Evolutionary conservation across 1,140 invertebrate genomes (phyloP), one percentile per base, ranked within the genome.

Genomic region (Caenorhabditis brenneri): DNA sequence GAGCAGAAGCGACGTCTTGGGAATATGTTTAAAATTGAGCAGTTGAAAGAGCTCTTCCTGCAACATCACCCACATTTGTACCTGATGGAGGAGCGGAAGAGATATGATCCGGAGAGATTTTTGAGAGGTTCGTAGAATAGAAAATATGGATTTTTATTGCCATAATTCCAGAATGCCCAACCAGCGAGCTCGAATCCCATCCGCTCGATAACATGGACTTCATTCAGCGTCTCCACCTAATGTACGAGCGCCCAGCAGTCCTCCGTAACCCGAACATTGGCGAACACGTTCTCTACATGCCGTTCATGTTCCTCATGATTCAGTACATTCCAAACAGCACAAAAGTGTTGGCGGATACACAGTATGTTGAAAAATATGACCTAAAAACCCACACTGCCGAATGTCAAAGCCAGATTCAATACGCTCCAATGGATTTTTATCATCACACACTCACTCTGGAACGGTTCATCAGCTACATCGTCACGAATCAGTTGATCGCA

Each of bases 51-150:
- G 3, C 6, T 42, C 7, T 74, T 74, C 22, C 46, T 74, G 36
- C n/a, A 74, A 24, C 36, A 74, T 24, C n/a, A 36, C 24, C 65
- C 65, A 24, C n/a, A 74, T 12, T 46, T 74, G 22, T 74, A 74
- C n/a, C 36, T 29, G 4, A 24, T 46, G 10, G 36, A 31, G 0
- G 2, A 42, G 4, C 3, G n/a, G 10, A 22, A 22, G n/a, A n/a
- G 2, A 27, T 31, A 42, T 15, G 36, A 74, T n/a, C 22, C 65
- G n/a, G 65, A 74, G 33, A 7, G 0, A 7, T 46, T 24, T 19
- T 74, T 74, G n/a, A 74, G 65, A 74, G 65, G n/a, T n/a, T n/a
- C n/a, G 60, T 65, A 36, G n/a, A 19, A 46, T 46, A 46, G 9
- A 46, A 46, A 12, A 9, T 16, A 46, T 46, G 16, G 16, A 46